Evolutionary conservation across 2,888 invertebrate species (phyloP).

Genomic region (Ormyrus thymus): DNA sequence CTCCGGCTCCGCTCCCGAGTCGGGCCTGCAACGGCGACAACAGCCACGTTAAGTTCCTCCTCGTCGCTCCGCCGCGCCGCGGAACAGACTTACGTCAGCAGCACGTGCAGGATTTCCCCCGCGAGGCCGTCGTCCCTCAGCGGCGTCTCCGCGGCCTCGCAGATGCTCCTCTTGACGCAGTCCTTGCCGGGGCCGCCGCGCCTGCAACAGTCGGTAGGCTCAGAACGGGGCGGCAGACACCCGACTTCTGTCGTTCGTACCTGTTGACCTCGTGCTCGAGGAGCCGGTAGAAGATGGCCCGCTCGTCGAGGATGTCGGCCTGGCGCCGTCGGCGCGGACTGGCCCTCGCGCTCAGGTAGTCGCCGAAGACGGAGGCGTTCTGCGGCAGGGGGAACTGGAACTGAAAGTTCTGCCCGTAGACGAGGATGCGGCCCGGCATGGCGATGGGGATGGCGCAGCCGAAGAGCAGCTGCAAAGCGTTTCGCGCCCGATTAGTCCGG

Average conservation of each 20-base stretch:
- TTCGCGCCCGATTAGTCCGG: too few relatives aligned
- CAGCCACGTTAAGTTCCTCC: not conserved
- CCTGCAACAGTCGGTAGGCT: conserved; percentile 71
- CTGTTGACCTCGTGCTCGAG: conserved; percentile 73
- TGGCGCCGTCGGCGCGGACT: conserved; percentile 59
- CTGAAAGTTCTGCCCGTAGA: conserved; percentile 80
- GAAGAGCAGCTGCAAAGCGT: conserved; percentile 77
- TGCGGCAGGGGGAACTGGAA: conserved; percentile 79
- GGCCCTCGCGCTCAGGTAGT: conserved; percentile 74
- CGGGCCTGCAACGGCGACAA: conserved; percentile 76
- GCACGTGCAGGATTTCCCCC: conserved; percentile 75
- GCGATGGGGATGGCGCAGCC: conserved; percentile 79
- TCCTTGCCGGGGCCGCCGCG: conserved; percentile 78
- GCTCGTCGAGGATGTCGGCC: conserved; percentile 59
- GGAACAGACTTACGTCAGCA: conserved; percentile 71
- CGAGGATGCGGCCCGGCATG: conserved; percentile 77
- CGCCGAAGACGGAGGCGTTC: conserved; percentile 77
- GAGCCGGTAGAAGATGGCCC: conserved; percentile 68
- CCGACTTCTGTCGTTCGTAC: conserved; percentile 60
- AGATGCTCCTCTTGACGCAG: conserved; percentile 82
- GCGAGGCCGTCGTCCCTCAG: conserved; percentile 78
- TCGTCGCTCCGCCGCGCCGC: conserved; percentile 4
- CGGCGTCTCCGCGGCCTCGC: conserved; percentile 81
- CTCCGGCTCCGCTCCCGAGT: conserved; percentile 70
- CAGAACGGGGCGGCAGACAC: not conserved